Base-by-base conservation (phyloP, 2,797 vertebrate species). In the Nannoperca australis region DNA sequence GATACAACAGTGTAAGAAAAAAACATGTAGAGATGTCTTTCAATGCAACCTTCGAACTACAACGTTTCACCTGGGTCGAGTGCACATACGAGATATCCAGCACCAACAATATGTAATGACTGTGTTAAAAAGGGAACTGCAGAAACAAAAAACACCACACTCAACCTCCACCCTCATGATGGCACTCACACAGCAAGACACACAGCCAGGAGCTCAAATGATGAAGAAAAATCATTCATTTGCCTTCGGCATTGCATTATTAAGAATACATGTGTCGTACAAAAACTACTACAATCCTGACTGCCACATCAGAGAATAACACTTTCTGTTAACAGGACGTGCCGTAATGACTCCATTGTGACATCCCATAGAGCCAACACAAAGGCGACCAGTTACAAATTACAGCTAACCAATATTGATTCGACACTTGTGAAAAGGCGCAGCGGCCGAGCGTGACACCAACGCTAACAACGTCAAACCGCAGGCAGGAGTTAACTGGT, bases 371-470 rank as follows among this genome's bases (percentile, higher is more conserved):
- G 36, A 38, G 10, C 36, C 13, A 14, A 70, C 13, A 74, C 66
- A 87, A 32, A 70, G 56, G 70, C 47, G 0, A 60, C 60, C 61
- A 42, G 58, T 47, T 24, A 74, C 59, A 84, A 70, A 82, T 87
- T 30, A 71, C 53, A 4, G 49, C 73, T 53, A 87, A 83, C 77
- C 70, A 40, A 50, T 36, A 89, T 87, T 70, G 87, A 90, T 84
- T 51, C 0, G 1, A 59, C 64, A n/a, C 56, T 24, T 4, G 58
- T 71, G 59, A 59, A 69, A 55, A 79, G 51, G 55, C 64, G 68
- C 61, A 79, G 78, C 5, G 0, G 32, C 34, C 1, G n/a, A 55
- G 24, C 24, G 56, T 18, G 50, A 71, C 65, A 66, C 49, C 47
- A 14, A 12, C 34, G 32, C 74, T 58, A 67, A 83, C 77, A 56